phyloP scores from a whole-genome alignment of 1,140 invertebrate genomes.

The Temnothorax curvispinosus region DNA sequence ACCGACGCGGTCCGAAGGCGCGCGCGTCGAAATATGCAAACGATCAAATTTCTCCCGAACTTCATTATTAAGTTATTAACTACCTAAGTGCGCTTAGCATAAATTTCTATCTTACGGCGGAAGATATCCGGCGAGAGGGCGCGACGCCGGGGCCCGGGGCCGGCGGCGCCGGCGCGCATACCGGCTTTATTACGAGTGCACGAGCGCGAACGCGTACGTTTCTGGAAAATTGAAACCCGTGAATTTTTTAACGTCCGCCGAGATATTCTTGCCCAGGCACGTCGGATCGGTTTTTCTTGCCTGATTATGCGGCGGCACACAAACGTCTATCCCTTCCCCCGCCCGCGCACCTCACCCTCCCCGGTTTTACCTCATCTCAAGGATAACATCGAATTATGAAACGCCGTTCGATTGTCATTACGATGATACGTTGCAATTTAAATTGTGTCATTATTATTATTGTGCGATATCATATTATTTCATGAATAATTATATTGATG shows the following conservation, averaged over 20 bases:
- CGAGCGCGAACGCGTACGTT: constrained; percentile 40
- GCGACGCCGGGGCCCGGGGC: no score
- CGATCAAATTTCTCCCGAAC: constrained; percentile 66
- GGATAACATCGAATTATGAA: constrained; percentile 14
- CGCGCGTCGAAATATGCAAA: constrained; percentile 65
- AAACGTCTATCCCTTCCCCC: constrained; percentile 11
- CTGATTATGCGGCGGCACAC: constrained; percentile 57
- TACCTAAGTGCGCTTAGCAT: constrained; percentile 71
- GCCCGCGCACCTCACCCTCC: background rate
- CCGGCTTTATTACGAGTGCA: constrained; percentile 45
- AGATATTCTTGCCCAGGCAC: constrained; percentile 51
- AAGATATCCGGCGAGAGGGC: background rate
- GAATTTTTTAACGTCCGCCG: constrained; percentile 56
- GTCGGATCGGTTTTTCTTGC: constrained; percentile 59
- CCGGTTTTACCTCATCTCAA: background rate
- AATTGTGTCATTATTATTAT: background rate
- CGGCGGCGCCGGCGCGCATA: background rate
- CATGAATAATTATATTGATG: background rate
- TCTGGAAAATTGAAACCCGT: constrained; percentile 53
- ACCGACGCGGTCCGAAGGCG: background rate
- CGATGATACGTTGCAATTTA: background rate
- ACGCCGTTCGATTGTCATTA: background rate
- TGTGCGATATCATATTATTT: background rate
- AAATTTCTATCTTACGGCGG: constrained; percentile 67
- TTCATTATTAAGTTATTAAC: constrained; percentile 74